phyloP scores from a whole-genome alignment of 2,888 invertebrate genomes.

The Meteorus colon region DNA sequence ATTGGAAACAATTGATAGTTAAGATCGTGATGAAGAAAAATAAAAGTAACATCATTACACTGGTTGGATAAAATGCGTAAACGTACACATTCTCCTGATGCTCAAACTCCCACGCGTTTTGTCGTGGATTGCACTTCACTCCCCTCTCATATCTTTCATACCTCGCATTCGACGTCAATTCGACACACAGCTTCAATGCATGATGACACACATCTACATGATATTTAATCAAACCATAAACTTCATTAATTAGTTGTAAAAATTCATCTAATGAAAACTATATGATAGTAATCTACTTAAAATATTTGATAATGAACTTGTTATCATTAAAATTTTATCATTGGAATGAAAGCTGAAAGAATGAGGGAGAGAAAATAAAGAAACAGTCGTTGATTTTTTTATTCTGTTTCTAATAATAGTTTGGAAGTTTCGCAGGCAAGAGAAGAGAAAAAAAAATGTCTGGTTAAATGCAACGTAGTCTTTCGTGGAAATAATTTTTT shows the following conservation, averaged over 20 bases:
- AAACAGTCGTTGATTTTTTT: neutral
- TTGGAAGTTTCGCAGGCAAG: constrained; percentile 4
- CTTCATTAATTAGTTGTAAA: neutral
- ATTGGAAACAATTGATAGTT: constrained; percentile 8
- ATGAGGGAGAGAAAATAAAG: neutral
- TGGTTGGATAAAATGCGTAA: constrained; percentile 35
- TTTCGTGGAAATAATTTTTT: constrained; percentile 37
- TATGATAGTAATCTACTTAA: neutral
- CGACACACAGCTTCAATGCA: constrained; percentile 14
- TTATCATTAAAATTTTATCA: neutral
- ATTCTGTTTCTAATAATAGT: constrained; percentile 3
- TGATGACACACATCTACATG: constrained; percentile 22
- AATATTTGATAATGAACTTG: neutral
- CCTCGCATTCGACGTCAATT: constrained; percentile 26
- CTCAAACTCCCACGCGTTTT: constrained; percentile 61
- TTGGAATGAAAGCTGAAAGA: neutral
- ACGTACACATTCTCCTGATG: constrained; percentile 39
- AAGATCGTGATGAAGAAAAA: neutral
- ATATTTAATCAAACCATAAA: constrained; percentile 26
- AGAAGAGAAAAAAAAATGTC: constrained; percentile 29
- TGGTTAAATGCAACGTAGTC: constrained; percentile 39
- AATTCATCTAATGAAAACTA: neutral
- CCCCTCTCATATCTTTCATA: constrained; percentile 37
- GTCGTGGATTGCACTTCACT: constrained; percentile 41
- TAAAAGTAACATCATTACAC: constrained; percentile 14